A percentile compares a stretch with the other conserved stretches of the same genome.
phyloP scores from a whole-genome alignment of 2,113 vertebrate species.

The Poicephalus meyeri region DNA sequence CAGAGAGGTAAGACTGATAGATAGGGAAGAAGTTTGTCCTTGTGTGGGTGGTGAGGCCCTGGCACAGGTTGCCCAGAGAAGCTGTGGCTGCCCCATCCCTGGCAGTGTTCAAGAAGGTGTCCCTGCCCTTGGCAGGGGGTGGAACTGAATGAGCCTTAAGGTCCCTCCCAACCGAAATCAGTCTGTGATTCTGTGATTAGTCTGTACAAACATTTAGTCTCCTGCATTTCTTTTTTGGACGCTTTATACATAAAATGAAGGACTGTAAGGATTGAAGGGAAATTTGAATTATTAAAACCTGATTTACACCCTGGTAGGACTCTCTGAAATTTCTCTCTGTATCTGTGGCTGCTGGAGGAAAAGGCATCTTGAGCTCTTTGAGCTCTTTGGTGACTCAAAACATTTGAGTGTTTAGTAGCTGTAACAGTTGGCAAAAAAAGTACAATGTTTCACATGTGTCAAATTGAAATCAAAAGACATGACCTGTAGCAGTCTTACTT shows the following conservation, averaged over 20 bases:
- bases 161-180: neutral
- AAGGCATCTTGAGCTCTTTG: rapidly evolving
- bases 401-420: neutral
- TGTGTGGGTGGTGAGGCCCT: neutral
- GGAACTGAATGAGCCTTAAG: neutral
- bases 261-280: neutral
- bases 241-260: neutral
- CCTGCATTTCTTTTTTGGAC: neutral
- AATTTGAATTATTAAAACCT: neutral
- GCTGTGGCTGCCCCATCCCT: neutral
- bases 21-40: neutral
- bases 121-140: neutral
- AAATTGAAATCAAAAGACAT: neutral
- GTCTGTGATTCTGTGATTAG: neutral
- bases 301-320: neutral
- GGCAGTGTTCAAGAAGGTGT: neutral
- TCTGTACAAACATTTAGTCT: neutral
- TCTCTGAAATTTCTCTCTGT: neutral
- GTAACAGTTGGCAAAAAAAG: neutral
- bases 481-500: neutral
- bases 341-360: neutral
- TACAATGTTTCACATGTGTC: neutral
- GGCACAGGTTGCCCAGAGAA: neutral
- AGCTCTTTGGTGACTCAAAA: neutral
- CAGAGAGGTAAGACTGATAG: neutral